Evolutionary conservation across 2,113 vertebrate genomes (phyloP).

Genomic region (Gnathonemus echidnorhynchus): DNA sequence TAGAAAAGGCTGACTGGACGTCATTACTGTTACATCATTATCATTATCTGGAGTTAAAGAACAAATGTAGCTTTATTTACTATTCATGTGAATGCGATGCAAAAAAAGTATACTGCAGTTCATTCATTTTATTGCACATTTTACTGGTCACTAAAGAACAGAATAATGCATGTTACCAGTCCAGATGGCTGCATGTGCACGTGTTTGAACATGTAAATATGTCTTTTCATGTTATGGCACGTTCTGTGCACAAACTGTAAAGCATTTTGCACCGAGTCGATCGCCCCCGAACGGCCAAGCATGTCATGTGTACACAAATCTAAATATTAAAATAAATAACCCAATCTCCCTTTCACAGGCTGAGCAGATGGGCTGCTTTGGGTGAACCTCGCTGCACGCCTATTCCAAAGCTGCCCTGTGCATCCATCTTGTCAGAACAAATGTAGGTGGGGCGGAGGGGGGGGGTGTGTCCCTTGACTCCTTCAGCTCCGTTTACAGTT

Average conservation of each 20-base stretch:
- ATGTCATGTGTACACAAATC: constrained; percentile 29
- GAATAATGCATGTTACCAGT: not conserved
- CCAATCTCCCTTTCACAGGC: constrained; percentile 13
- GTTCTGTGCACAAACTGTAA: not conserved
- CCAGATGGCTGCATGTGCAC: not conserved
- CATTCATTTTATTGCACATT: not conserved
- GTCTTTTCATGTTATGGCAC: not conserved
- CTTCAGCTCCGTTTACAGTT: constrained; percentile 9
- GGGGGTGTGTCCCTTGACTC: not conserved
- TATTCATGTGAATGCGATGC: not conserved
- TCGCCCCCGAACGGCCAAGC: constrained; percentile 27
- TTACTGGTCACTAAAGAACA: not conserved
- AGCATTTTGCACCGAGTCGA: constrained; percentile 15
- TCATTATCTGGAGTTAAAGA: not conserved
- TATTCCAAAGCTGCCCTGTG: constrained; percentile 9
- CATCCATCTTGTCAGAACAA: constrained; percentile 32
- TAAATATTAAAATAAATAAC: constrained; percentile 38
- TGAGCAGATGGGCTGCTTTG: constrained; percentile 35
- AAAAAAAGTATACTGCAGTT: not conserved
- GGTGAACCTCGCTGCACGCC: not conserved
- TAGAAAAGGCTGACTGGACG: not conserved
- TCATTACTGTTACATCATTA: not conserved
- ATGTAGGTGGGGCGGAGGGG: not conserved
- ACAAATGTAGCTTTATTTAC: not conserved
- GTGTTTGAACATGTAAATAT: not conserved